Evolutionary conservation across 1,140 invertebrate species (phyloP), one percentile per base, ranked within the genome.

Genomic region (Dryas iulia): DNA sequence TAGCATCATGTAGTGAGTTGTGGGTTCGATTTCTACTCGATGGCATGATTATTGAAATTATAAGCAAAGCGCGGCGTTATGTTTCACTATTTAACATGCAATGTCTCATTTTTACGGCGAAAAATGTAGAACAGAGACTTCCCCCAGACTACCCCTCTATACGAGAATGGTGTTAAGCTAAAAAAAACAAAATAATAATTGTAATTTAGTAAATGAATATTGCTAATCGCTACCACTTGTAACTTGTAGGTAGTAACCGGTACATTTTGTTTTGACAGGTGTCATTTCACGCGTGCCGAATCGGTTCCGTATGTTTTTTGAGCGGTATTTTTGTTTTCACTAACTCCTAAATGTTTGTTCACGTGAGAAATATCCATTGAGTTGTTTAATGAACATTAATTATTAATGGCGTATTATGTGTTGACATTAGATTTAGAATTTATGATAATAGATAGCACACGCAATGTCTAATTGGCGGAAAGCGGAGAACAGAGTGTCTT

Each of bases 181-280:
- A 47, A 47, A 7, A 31, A 31, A 8, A 31, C 5, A 6, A 31
- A 10, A 31, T 31, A 6, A n/a, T n/a, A n/a, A n/a, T n/a, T n/a
- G n/a, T n/a, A n/a, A n/a, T n/a, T n/a, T n/a, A n/a, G n/a, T n/a
- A n/a, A n/a, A n/a, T 31, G 18, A 21, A 35, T n/a, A 35, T 7
- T 14, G n/a, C 6, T 18, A 21, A 47, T 47, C 75, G 77, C 75
- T 64, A 28, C 24, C 28, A 60, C 67, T 25, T 25, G 18, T 74
- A 7, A 35, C 66, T 59, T 69, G 56, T 14, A 53, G 14, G 2
- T 10, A 3, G 21, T 3, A 12, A 11, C 65, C 39, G 61, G 26
- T 14, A 30, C 33, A 58, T 68, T 54, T 57, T 81, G 73, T 75
- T 83, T 78, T 81, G 77, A 80, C 81, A 81, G 77, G 74, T 81